Percentiles rank a stretch among this genome's conserved stretches.
Conservation (phyloP, 2,888 invertebrate genomes). For the Alviniconcha strummeri region DNA sequence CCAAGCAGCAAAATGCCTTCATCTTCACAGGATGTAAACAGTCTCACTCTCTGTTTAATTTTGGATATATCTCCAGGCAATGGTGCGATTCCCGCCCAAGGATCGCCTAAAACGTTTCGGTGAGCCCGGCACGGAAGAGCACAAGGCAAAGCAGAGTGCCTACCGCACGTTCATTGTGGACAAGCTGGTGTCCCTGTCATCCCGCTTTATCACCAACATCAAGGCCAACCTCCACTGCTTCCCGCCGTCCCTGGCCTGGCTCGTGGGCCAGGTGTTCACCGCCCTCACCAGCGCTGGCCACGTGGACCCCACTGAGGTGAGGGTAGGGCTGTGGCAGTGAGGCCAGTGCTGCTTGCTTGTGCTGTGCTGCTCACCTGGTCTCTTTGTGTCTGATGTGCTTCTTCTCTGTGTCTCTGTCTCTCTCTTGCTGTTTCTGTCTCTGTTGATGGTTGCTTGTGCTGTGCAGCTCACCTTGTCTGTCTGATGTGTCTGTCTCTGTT, state of each 20-base stretch:
- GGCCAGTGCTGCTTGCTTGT: no score
- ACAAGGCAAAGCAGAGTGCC: constrained; percentile 82
- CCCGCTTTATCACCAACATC: constrained; percentile 87
- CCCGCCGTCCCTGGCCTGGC: constrained; percentile 90
- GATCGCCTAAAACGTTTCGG: constrained; percentile 84
- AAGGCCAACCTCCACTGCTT: constrained; percentile 91
- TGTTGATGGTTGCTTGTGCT: background rate
- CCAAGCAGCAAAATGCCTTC: no score
- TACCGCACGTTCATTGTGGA: constrained; percentile 85
- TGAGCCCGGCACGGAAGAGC: constrained; percentile 83
- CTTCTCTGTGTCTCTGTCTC: no score
- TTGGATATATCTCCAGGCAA: constrained; percentile 48
- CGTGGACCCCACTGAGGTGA: constrained; percentile 27
- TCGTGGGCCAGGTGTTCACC: constrained; percentile 83
- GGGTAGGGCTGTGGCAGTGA: background rate
- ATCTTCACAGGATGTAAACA: no score
- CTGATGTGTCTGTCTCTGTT: background rate
- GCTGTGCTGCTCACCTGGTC: no score
- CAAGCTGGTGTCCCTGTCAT: constrained; percentile 86
- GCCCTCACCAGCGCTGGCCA: constrained; percentile 39
- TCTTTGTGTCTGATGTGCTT: no score
- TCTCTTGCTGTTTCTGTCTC: background rate
- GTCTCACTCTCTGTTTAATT: no score
- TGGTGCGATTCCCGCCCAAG: constrained; percentile 80
- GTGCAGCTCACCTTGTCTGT: background rate